These are phyloP conservation scores for Phytoseiulus persimilis DNA, from an alignment of 2,888 invertebrate species.

Conservation along the genomic window DNA sequence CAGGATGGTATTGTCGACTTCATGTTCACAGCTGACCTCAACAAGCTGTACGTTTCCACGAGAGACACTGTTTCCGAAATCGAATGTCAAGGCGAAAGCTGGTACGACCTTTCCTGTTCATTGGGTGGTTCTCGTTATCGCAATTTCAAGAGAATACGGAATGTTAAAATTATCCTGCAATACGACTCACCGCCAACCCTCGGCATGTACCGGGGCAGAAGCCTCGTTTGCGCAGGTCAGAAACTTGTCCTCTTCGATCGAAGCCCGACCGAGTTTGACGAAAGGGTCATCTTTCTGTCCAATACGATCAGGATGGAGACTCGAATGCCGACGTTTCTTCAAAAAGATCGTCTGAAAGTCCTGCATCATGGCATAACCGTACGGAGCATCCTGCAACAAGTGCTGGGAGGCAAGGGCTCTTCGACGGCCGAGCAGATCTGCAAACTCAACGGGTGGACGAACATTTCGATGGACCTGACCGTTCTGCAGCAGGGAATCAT, in stretches of 20 bases:
- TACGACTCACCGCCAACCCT: background rate
- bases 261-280: background rate
- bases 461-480: constrained; percentile 30
- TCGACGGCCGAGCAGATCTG: constrained; percentile 17
- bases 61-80: constrained; percentile 1
- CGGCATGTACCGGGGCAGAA: constrained; percentile 24
- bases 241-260: constrained; percentile 27
- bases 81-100: constrained; percentile 27
- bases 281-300: background rate
- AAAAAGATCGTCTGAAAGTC: constrained; percentile 21
- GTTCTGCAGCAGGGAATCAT: constrained; percentile 25
- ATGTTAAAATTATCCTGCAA: background rate
- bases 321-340: constrained; percentile 15
- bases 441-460: constrained; percentile 19
- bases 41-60: constrained; percentile 25
- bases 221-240: constrained; percentile 11
- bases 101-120: constrained; percentile 8
- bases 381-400: constrained; percentile 22
- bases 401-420: constrained; percentile 14
- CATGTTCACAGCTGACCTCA: constrained; percentile 23
- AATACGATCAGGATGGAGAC: constrained; percentile 17
- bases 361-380: constrained; percentile 13
- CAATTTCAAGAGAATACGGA: background rate
- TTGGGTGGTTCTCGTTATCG: constrained; percentile 22
- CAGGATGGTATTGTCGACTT: background rate